These are phyloP conservation scores for Villa cingulata DNA, from an alignment of 2,888 invertebrate species.

Conservation along the genomic window DNA sequence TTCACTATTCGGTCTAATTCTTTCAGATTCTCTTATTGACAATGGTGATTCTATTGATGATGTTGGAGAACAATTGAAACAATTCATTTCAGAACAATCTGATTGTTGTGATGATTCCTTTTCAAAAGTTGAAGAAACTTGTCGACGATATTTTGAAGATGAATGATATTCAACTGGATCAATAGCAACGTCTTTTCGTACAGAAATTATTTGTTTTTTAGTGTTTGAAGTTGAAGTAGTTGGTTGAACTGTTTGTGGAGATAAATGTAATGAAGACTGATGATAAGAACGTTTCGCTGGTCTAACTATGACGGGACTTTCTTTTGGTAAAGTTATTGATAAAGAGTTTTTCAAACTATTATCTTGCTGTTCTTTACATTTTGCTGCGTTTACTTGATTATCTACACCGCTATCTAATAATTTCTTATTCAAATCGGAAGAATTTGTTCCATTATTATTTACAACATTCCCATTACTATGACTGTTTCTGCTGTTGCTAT, in stretches of 20 bases:
- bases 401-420: too few relatives aligned
- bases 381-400: too few relatives aligned
- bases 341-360: not conserved
- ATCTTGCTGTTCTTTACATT: too few relatives aligned
- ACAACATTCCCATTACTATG: not conserved
- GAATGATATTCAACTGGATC: constrained; percentile 24
- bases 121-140: too few relatives aligned
- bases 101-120: not conserved
- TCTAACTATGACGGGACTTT: constrained; percentile 34
- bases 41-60: not conserved
- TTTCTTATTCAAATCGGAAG: not conserved
- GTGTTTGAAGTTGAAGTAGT: not conserved
- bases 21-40: constrained; percentile 2
- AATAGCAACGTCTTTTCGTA: constrained; percentile 35
- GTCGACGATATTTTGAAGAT: not conserved
- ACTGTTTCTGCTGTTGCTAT: too few relatives aligned
- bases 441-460: not conserved
- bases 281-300: constrained; percentile 21
- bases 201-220: constrained; percentile 14
- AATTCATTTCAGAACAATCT: not conserved
- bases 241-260: constrained; percentile 13
- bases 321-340: constrained; percentile 31
- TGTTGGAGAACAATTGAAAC: not conserved
- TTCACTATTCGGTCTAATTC: constrained; percentile 7
- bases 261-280: constrained; percentile 15